These are phyloP conservation scores for Drosophila punjabiensis DNA, from an alignment of 1,140 invertebrate species.

Conservation along the genomic window DNA sequence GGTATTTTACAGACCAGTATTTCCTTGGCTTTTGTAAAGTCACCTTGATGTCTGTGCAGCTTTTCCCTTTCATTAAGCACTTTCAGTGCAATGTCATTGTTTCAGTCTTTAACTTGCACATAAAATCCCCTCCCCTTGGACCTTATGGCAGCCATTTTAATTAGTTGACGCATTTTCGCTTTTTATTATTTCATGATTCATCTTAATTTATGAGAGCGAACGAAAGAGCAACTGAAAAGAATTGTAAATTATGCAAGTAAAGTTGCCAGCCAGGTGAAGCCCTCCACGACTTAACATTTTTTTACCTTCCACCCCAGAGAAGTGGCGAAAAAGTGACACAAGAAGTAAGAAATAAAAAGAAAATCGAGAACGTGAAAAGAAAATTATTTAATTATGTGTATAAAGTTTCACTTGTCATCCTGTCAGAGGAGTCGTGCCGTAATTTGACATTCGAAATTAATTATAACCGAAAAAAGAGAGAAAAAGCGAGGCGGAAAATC, in stretches of 20 bases:
- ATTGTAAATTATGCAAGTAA: constrained; percentile 74
- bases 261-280: constrained; percentile 44
- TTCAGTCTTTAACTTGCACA: constrained; percentile 22
- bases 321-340: constrained; percentile 45
- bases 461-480: constrained; percentile 43
- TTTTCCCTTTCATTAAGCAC: constrained; percentile 75
- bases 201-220: constrained; percentile 59
- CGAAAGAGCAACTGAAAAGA: constrained; percentile 27
- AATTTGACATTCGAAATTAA: constrained; percentile 70
- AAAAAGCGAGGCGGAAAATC: constrained; percentile 15
- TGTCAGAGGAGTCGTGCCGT: constrained; percentile 37
- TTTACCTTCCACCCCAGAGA: constrained; percentile 32
- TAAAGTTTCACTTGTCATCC: constrained; percentile 67
- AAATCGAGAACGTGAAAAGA: constrained; percentile 20
- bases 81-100: constrained; percentile 48
- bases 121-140: no score
- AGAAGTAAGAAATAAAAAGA: not conserved
- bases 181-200: constrained; percentile 67
- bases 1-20: not conserved
- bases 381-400: constrained; percentile 79
- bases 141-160: constrained; percentile 46
- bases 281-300: constrained; percentile 40
- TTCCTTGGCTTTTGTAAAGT: constrained; percentile 5
- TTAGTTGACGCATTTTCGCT: constrained; percentile 65
- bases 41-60: constrained; percentile 28